Conservation (phyloP, 2,113 vertebrate genomes). For the Danionella cerebrum region DNA sequence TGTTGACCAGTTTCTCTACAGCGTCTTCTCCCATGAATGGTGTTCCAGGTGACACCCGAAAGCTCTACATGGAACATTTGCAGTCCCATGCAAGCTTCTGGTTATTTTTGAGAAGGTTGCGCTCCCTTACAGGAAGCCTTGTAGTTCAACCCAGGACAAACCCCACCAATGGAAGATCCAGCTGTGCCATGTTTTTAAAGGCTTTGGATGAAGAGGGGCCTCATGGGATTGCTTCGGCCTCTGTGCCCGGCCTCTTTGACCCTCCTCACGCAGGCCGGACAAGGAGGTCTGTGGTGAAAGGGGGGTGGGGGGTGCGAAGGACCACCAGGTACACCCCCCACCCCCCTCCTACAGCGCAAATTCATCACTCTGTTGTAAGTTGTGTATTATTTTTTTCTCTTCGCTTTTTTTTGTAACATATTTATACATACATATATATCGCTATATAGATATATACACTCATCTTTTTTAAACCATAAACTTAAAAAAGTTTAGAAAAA, state of each 20-base stretch:
- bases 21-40: conserved; percentile 14
- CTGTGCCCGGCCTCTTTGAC: conserved; percentile 14
- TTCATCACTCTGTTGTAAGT: conserved; percentile 35
- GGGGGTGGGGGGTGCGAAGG: conserved; percentile 12
- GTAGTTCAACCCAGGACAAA: conserved; percentile 26
- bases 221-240: conserved; percentile 25
- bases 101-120: no score
- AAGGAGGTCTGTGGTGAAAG: conserved; percentile 31
- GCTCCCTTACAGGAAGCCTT: no score
- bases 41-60: conserved; percentile 2
- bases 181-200: conserved; percentile 19
- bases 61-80: background rate
- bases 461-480: conserved; percentile 63
- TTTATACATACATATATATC: conserved; percentile 55
- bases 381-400: conserved; percentile 36
- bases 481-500: conserved; percentile 74
- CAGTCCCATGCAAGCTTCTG: conserved; percentile 18
- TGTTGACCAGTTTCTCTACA: conserved; percentile 34
- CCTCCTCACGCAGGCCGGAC: conserved; percentile 26
- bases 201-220: conserved; percentile 24
- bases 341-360: conserved; percentile 28
- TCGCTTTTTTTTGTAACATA: conserved; percentile 52
- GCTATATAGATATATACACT: conserved; percentile 49
- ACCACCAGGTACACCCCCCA: background rate
- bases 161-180: conserved; percentile 36